Base-by-base conservation (phyloP, 1,140 invertebrate genomes). In the Drosophila tropicalis region DNA sequence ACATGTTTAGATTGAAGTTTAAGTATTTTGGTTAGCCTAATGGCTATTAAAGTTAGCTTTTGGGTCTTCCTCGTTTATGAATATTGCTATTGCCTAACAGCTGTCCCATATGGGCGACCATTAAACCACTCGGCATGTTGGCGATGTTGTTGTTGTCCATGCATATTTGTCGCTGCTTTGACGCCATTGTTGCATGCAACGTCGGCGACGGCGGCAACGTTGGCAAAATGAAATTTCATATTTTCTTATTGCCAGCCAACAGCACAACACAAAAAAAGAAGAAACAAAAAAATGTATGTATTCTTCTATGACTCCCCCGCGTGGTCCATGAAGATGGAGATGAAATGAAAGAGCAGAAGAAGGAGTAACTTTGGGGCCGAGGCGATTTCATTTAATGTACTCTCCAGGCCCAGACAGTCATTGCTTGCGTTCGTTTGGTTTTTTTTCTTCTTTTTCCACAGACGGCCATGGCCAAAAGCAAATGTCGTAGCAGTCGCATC, bases 381-480 rank as follows among this genome's bases (percentile, higher is more conserved):
- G 44, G 44, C 44, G 84, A 80, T 79, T 87, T 87, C 83, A 87
- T 87, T 87, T 80, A 87, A 87, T 87, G 86, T 83, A 87, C 83
- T 73, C 66, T 66, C 73, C 73, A 69, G 72, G 51, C 56, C 32
- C 56, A 58, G 56, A 58, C 56, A 58, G 56, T 58, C 56, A 15
- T 51, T 4, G 44, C 12, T 39, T 2, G 12, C 36, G 12, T 39
- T 36, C 3, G 3, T 15, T 41, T 36, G 7, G 10, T 41, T 41
- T 41, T 41, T 47, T 19, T 17, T 47, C 19, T 19, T 51, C 9
- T 15, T 51, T 19, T 71, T 67, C 83, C 83, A 87, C 83, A 68
- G 79, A 79, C 73, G 83, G 79, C 79, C 83, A 83, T 86, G 83
- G 70, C 79, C 79, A 76, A 82, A 70, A 79, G 82, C 82, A 87